Conservation (phyloP, 2,113 vertebrate species). For the Sapajus apella region DNA sequence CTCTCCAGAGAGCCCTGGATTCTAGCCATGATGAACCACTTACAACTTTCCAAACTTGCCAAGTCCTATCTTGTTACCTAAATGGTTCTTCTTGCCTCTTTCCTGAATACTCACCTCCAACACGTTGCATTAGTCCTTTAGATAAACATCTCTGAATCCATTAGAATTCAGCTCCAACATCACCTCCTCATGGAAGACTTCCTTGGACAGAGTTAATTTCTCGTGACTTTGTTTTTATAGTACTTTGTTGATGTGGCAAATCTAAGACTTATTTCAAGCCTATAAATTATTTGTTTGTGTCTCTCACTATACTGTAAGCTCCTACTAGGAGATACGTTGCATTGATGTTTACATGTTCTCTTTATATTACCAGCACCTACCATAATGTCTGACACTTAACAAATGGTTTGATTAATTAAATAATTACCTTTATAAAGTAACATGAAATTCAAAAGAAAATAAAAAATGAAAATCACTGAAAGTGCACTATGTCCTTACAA, state of each 20-base stretch:
- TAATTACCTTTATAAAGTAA: not conserved
- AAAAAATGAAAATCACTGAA: not conserved
- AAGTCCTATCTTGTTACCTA: not conserved
- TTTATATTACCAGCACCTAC: not conserved
- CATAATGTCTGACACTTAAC: not conserved
- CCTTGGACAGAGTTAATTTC: not conserved
- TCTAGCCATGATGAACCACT: not conserved
- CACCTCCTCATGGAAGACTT: not conserved
- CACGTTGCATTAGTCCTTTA: not conserved
- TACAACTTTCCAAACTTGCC: accelerated
- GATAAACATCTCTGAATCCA: not conserved
- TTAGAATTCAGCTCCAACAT: not conserved
- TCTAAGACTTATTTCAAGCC: not conserved
- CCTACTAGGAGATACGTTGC: not conserved
- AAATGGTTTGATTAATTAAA: not conserved
- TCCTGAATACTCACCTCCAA: not conserved
- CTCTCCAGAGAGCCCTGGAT: not conserved
- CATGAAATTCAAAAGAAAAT: not conserved
- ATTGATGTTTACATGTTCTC: not conserved
- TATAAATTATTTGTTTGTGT: not conserved
- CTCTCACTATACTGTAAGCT: not conserved
- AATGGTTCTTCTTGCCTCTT: not conserved
- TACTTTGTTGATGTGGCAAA: not conserved
- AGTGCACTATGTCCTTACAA: not conserved
- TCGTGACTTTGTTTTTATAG: not conserved